phyloP scores from a whole-genome alignment of 2,888 invertebrate genomes.

The Agrotis clavis region DNA sequence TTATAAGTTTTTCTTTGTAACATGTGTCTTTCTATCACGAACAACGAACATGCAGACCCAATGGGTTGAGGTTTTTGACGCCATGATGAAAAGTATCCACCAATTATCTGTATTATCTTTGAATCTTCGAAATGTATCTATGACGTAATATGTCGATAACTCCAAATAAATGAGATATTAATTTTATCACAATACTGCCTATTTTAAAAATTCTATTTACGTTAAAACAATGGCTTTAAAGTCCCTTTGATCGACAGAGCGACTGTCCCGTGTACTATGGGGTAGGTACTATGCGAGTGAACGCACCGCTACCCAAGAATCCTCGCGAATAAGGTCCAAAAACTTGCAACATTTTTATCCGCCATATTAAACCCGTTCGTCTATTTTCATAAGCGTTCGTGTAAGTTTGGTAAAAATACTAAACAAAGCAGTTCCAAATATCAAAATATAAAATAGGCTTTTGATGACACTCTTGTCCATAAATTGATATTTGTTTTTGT shows the following conservation, averaged over 20 bases:
- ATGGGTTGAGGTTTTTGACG: no score
- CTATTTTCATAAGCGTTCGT: conserved; percentile 44
- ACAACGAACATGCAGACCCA: no score
- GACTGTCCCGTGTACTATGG: conserved; percentile 34
- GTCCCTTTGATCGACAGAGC: conserved; percentile 63
- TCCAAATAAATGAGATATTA: no score
- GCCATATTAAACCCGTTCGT: conserved; percentile 46
- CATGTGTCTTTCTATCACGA: no score
- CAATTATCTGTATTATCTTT: no score
- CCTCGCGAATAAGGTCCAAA: conserved; percentile 39
- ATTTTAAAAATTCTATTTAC: conserved; percentile 52
- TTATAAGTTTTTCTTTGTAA: no score
- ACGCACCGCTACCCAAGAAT: conserved; percentile 59
- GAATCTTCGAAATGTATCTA: no score
- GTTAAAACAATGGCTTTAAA: conserved; percentile 45
- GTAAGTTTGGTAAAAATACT: conserved; percentile 37
- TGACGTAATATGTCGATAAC: no score
- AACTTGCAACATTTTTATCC: conserved; percentile 40
- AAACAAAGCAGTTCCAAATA: no score
- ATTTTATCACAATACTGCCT: conserved; percentile 30
- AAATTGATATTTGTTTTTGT: conserved; percentile 19
- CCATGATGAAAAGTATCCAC: no score
- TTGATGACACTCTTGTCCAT: not conserved
- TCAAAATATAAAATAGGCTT: no score
- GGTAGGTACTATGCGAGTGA: conserved; percentile 46